phyloP scores from a whole-genome alignment of 30 jellyfish, hydroid and myxozoan species.

The Nemopilema nomurai region DNA sequence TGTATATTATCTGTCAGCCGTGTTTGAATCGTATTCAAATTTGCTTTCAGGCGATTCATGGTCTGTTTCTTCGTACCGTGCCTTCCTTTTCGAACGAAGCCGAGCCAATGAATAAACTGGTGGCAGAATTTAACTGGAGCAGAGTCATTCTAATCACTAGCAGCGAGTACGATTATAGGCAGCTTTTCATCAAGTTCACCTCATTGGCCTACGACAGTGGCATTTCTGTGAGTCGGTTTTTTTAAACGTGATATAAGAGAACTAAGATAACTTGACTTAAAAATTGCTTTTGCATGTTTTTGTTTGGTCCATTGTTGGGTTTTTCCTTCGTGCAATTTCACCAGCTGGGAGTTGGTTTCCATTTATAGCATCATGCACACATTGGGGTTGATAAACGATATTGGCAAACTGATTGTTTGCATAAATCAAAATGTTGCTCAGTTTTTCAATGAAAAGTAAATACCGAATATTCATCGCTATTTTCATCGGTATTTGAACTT shows the following conservation, averaged over 20 bases:
- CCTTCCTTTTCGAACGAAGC: slow-evolving; percentile 83
- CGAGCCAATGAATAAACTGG: slow-evolving; percentile 43
- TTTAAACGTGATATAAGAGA: background rate
- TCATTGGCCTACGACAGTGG: slow-evolving; percentile 85
- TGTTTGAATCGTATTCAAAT: background rate
- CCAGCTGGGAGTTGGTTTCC: too few species aligned
- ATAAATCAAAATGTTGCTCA: too few species aligned
- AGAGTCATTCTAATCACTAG: slow-evolving; percentile 75
- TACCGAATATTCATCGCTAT: too few species aligned
- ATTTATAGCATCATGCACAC: too few species aligned
- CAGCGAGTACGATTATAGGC: slow-evolving; percentile 58
- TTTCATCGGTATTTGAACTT: too few species aligned
- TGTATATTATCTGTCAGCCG: background rate
- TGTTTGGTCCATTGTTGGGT: too few species aligned
- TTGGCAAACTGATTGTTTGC: too few species aligned
- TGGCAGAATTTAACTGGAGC: slow-evolving; percentile 66
- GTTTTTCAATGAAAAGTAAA: too few species aligned
- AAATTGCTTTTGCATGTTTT: too few species aligned
- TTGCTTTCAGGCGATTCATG: slow-evolving; percentile 41
- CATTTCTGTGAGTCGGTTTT: slow-evolving; percentile 49
- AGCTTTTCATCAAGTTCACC: slow-evolving; percentile 69
- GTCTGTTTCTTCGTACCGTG: slow-evolving; percentile 67
- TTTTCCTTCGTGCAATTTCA: too few species aligned
- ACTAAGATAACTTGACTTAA: too few species aligned
- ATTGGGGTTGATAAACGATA: too few species aligned